A percentile compares a stretch with the other conserved stretches of the same genome.
phyloP scores from a whole-genome alignment of 1,140 invertebrate species.

The Drosophila ananassae region DNA sequence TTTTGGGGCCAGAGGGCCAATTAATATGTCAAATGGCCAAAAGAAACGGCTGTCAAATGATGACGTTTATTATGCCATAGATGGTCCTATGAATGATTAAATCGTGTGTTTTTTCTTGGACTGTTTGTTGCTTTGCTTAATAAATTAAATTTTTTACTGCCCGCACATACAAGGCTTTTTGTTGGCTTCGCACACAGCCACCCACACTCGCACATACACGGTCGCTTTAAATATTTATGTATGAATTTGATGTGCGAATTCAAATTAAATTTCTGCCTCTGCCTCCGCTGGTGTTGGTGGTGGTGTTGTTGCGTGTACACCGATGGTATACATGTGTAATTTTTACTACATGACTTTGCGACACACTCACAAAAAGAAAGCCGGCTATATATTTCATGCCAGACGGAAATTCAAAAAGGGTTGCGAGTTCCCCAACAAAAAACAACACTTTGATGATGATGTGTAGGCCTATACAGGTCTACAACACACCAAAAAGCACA shows the following conservation, averaged over 20 bases:
- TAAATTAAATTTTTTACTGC: conserved; percentile 56
- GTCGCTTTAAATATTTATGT: conserved; percentile 65
- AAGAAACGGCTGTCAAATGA: conserved; percentile 51
- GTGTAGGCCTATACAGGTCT: conserved; percentile 55
- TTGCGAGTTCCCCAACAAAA: conserved; percentile 49
- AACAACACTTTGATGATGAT: conserved; percentile 57
- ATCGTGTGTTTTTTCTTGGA: conserved; percentile 17
- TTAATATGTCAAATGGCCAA: conserved; percentile 52
- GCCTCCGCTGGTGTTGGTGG: neutral
- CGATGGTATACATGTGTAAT: conserved; percentile 38
- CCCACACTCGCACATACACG: neutral
- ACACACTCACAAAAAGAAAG: conserved; percentile 40
- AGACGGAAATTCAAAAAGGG: conserved; percentile 70
- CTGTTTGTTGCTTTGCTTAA: conserved; percentile 43
- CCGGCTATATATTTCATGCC: conserved; percentile 67
- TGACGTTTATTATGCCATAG: conserved; percentile 70
- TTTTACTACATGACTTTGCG: conserved; percentile 62
- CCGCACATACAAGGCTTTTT: conserved; percentile 14
- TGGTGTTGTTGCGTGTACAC: conserved; percentile 43
- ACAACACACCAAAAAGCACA: conserved; percentile 7
- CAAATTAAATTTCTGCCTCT: conserved; percentile 70
- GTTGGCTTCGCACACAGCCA: neutral
- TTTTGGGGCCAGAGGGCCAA: conserved; percentile 20
- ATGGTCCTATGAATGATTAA: conserved; percentile 69
- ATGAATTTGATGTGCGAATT: conserved; percentile 77